Evolutionary conservation across 1,140 invertebrate genomes (phyloP).

Genomic region (Euglossa dilemma): DNA sequence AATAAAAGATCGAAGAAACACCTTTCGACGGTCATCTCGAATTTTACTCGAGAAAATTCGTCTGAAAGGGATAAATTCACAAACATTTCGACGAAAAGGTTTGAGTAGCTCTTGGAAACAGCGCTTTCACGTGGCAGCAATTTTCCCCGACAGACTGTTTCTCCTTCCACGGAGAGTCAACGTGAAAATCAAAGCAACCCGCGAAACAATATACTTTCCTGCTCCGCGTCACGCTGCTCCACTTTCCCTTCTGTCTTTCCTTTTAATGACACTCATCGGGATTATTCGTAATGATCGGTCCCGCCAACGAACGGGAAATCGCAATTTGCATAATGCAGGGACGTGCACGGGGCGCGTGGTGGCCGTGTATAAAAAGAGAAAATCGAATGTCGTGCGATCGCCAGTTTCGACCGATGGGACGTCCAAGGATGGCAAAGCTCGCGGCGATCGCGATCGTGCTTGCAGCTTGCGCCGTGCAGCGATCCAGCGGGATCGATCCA

Average conservation of each 20-base stretch:
- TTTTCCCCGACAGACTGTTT: conserved; percentile 1
- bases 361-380: conserved; percentile 63
- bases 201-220: conserved; percentile 65
- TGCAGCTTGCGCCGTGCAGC: conserved; percentile 20
- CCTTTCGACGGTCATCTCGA: too few species aligned
- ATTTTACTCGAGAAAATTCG: too few species aligned
- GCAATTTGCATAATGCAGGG: conserved; percentile 63
- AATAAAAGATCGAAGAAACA: too few species aligned
- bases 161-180: neutral
- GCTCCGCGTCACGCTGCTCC: conserved; percentile 56
- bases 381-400: conserved; percentile 16
- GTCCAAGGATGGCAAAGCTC: conserved; percentile 58
- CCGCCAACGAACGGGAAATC: conserved; percentile 48
- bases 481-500: neutral
- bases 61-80: too few species aligned
- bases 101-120: neutral
- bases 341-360: neutral
- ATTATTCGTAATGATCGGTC: conserved; percentile 55
- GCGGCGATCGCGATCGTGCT: conserved; percentile 53
- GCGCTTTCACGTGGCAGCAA: conserved; percentile 17
- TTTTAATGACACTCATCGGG: conserved; percentile 65
- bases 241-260: conserved; percentile 66
- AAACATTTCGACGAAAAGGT: neutral
- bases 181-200: conserved; percentile 60
- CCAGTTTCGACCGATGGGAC: conserved; percentile 57